Base-by-base conservation (phyloP, 2,113 vertebrate genomes). In the Oxyura jamaicensis region DNA sequence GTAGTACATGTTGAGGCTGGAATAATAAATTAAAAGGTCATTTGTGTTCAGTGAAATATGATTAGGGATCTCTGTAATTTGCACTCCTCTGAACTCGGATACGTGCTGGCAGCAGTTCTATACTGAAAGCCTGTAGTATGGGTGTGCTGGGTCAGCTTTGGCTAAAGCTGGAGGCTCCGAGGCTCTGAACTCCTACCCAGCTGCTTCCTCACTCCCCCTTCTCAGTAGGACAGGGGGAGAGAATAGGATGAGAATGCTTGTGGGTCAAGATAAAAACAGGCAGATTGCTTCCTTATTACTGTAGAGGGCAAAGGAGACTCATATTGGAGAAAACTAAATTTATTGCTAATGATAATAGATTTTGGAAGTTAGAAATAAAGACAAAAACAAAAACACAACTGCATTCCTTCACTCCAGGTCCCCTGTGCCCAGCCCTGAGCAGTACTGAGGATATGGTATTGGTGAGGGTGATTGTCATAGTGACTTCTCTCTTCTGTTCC, bases 21-120 rank as follows among this genome's bases (percentile, higher is more conserved):
- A 88, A 88, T 68, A 88, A 65, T 72, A 75, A 59, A 83, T 35
- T 50, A 41, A 79, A 76, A 79, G 62, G 85, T 76, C 39, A 22
- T 65, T 75, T 85, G 31, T 84, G 42, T 68, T 66, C 66, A 35
- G 36, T n/a, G 71, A 90, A 52, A 33, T 59, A 55, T 28, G 33
- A 79, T 87, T 26, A 85, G 23, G 20, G 12, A 44, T 36, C 48
- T 83, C 77, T 35, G 15, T 25, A 55, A 58, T 84, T 25, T 78
- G 11, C 60, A 44, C 0, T 3, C 8, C 44, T 69, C 56, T 56
- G 33, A 94, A 56, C n/a, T 84, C 52, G 36, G 60, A n/a, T 68
- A 48, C 18, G 13, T 58, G 4, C 56, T 20, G 26, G 26, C 52
- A 80, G 8, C 36, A 50, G n/a, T 35, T 84, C 55, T 75, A 5